Conservation (phyloP, 2,113 vertebrate genomes). For the Trinectes maculatus region DNA sequence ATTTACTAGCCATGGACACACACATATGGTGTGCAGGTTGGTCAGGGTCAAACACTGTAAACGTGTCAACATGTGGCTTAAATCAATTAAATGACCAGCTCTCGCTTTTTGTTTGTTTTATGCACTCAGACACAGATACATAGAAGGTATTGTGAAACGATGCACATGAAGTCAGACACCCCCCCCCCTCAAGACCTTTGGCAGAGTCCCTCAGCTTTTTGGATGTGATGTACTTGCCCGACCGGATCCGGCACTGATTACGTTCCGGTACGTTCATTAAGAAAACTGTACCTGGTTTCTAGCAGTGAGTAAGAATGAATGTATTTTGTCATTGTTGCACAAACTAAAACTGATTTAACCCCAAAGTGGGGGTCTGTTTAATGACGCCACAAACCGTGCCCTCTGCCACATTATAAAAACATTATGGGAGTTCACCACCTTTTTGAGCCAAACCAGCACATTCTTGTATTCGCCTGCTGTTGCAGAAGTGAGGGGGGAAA, state of each 20-base stretch:
- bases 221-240: neutral
- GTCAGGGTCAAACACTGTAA: constrained; percentile 1
- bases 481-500: constrained; percentile 12
- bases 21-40: neutral
- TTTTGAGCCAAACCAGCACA: constrained; percentile 66
- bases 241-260: neutral
- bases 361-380: neutral
- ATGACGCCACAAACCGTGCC: neutral
- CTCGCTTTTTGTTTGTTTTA: neutral
- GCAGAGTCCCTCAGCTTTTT: neutral
- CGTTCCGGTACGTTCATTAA: neutral
- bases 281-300: neutral
- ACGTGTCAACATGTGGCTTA: neutral
- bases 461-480: constrained; percentile 43
- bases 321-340: neutral
- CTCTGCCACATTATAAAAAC: constrained; percentile 41
- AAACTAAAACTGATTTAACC: neutral
- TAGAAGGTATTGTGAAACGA: no score
- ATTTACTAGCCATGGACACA: constrained; percentile 13
- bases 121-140: no score
- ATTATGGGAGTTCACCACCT: constrained; percentile 42
- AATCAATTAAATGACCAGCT: constrained; percentile 1
- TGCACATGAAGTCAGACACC: neutral
- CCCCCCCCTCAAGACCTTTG: neutral
- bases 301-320: constrained; percentile 11